Evolutionary conservation across 2,113 vertebrate species (phyloP).

Genomic region (Periophthalmodon schlosseri): DNA sequence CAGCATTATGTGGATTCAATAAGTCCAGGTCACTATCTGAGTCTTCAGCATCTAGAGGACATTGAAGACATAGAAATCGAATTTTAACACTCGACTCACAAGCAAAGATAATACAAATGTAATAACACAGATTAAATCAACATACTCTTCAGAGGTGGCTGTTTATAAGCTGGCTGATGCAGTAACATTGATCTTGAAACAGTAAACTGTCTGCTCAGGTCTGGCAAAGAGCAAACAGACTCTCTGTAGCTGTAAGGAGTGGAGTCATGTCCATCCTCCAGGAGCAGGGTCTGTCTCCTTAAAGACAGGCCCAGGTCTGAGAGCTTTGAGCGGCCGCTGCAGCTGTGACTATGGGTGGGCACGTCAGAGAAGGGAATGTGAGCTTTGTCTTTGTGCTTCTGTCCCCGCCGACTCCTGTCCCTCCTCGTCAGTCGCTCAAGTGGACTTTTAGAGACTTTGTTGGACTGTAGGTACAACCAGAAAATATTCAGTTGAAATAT

Average conservation of each 20-base stretch:
- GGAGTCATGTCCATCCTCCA: slow-evolving; percentile 43
- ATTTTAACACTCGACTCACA: background rate
- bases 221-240: slow-evolving; percentile 34
- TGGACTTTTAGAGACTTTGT: slow-evolving; percentile 89
- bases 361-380: slow-evolving; percentile 24
- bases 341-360: slow-evolving; percentile 4
- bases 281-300: slow-evolving; percentile 55
- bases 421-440: slow-evolving; percentile 89
- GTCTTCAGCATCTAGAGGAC: slow-evolving; percentile 42
- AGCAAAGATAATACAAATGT: background rate
- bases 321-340: slow-evolving; percentile 29
- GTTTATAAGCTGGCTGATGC: slow-evolving; percentile 32
- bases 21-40: slow-evolving; percentile 85
- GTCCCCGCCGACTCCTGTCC: slow-evolving; percentile 81
- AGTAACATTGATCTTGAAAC: slow-evolving; percentile 38
- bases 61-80: background rate
- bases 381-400: slow-evolving; percentile 44
- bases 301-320: slow-evolving; percentile 26
- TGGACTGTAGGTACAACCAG: slow-evolving; percentile 73
- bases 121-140: slow-evolving; percentile 32
- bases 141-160: slow-evolving; percentile 12
- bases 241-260: slow-evolving; percentile 18
- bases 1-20: slow-evolving; percentile 82
- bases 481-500: background rate
- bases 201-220: slow-evolving; percentile 33